A percentile compares a stretch with the other conserved stretches of the same genome.
These are phyloP conservation scores for Cisticola juncidis DNA, from an alignment of 2,113 vertebrate species.

Conservation along the genomic window DNA sequence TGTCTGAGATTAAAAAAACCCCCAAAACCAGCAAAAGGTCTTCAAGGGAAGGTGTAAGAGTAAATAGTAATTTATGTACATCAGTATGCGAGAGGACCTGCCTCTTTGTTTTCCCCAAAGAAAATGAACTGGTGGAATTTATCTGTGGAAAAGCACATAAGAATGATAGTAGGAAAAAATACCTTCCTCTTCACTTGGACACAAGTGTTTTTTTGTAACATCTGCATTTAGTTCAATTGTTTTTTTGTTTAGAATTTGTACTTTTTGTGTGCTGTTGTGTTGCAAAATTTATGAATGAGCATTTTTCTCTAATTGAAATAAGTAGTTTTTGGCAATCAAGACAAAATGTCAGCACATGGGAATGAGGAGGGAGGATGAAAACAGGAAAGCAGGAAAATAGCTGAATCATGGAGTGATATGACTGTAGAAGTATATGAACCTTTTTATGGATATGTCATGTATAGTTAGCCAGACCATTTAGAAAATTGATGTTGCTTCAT, in stretches of 20 bases:
- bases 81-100: fast-evolving
- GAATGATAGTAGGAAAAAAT: background rate
- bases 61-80: background rate
- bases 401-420: background rate
- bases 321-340: background rate
- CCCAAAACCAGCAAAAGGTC: background rate
- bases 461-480: background rate
- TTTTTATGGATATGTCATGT: background rate
- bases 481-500: background rate
- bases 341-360: background rate
- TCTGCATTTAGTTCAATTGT: background rate
- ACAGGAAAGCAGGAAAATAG: background rate
- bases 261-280: background rate
- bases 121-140: background rate
- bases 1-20: background rate
- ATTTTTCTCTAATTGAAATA: background rate
- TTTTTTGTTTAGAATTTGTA: background rate
- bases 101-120: background rate
- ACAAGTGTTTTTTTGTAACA: background rate
- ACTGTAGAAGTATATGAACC: background rate
- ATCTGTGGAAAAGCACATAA: background rate
- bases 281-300: background rate
- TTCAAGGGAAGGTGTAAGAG: background rate
- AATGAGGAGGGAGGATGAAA: background rate
- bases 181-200: background rate